Conservation (phyloP, 2,888 invertebrate species). For the Lycocerus yunnanus region DNA sequence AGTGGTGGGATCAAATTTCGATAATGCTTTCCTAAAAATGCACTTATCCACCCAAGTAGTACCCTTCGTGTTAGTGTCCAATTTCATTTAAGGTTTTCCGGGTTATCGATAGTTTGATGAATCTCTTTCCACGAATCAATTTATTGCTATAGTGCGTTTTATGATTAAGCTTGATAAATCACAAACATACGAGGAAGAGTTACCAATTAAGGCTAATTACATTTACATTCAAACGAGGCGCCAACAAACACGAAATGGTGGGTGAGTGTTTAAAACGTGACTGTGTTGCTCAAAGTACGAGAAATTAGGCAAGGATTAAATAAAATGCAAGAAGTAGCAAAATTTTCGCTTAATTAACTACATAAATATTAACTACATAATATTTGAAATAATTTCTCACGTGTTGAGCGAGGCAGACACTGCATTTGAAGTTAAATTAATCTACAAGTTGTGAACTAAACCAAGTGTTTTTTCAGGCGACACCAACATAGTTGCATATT, state of each 20-base stretch:
- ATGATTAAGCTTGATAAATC: not conserved
- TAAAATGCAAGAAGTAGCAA: not conserved
- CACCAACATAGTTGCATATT: too few species aligned
- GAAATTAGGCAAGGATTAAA: not conserved
- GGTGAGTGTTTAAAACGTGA: not conserved
- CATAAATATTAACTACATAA: too few species aligned
- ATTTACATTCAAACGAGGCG: not conserved
- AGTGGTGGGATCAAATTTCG: constrained; percentile 27
- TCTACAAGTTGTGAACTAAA: too few species aligned
- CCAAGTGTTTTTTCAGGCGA: too few species aligned
- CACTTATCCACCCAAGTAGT: constrained; percentile 28
- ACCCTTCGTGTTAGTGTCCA: constrained; percentile 25
- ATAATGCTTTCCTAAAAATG: constrained; percentile 26
- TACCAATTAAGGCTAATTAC: not conserved
- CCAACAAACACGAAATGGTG: not conserved
- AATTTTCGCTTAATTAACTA: not conserved
- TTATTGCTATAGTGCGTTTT: not conserved
- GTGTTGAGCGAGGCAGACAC: too few species aligned
- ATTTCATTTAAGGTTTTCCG: constrained; percentile 25
- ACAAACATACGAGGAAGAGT: not conserved
- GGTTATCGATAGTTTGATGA: constrained; percentile 14
- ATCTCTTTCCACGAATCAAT: not conserved
- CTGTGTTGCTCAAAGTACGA: not conserved
- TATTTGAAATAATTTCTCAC: too few species aligned
- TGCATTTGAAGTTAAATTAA: too few species aligned